Evolutionary conservation across 1,140 invertebrate species (phyloP).

Genomic region (Bombyx mandarina): DNA sequence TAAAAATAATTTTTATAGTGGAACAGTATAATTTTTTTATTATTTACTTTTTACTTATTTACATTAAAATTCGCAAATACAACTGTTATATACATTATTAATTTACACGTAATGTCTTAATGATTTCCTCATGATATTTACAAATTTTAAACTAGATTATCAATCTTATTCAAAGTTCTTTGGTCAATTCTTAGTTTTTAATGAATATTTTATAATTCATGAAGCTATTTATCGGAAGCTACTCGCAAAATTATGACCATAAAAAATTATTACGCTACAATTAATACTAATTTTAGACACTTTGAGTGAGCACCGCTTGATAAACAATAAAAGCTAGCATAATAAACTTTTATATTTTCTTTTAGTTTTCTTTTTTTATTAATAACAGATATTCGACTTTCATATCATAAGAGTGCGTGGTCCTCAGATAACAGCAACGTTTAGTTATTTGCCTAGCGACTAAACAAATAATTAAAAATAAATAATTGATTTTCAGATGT

Average conservation of each 20-base stretch:
- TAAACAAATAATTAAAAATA: no score
- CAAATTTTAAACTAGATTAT: conserved; percentile 34
- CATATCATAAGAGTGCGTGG: no score
- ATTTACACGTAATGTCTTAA: conserved; percentile 49
- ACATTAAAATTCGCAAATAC: conserved; percentile 65
- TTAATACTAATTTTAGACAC: no score
- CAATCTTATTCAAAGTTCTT: conserved; percentile 60
- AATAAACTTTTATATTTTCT: no score
- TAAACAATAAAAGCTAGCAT: no score
- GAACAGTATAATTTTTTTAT: conserved; percentile 45
- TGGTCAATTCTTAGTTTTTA: conserved; percentile 65
- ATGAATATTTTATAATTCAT: conserved; percentile 34
- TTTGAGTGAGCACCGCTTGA: no score
- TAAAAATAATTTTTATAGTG: conserved; percentile 28
- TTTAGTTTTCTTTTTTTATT: no score
- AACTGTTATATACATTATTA: conserved; percentile 45
- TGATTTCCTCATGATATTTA: conserved; percentile 38
- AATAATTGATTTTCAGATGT: no score
- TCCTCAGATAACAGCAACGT: no score
- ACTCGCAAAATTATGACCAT: conserved; percentile 11
- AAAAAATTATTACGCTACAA: no score
- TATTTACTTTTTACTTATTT: conserved; percentile 37
- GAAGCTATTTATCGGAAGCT: not conserved
- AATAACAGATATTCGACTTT: no score
- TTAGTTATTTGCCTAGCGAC: no score